Percentiles rank a stretch among this genome's conserved stretches.
Evolutionary conservation across 1,140 invertebrate species (phyloP).

Genomic region (Heliconius melpomene): DNA sequence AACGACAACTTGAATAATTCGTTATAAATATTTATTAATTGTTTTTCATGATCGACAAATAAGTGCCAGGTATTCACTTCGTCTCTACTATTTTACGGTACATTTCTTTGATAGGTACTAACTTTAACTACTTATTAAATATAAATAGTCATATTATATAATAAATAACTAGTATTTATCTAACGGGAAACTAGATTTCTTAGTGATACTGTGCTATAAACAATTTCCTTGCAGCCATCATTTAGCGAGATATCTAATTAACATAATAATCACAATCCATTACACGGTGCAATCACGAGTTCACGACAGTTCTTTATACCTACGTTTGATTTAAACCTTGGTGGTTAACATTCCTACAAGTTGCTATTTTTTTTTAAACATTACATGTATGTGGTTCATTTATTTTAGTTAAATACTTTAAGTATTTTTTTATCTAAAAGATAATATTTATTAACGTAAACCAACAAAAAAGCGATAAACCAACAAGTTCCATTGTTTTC

Average conservation of each 20-base stretch:
- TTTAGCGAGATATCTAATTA: constrained; percentile 18
- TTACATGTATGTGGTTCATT: not conserved
- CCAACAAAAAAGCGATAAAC: no score
- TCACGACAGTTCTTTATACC: not conserved
- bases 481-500: no score
- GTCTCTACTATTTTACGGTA: not conserved
- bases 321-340: not conserved
- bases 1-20: no score
- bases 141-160: not conserved
- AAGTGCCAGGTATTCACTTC: not conserved
- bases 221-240: constrained; percentile 5
- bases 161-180: not conserved
- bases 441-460: no score
- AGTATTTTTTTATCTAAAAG: no score
- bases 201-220: not conserved
- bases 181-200: not conserved
- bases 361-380: not conserved
- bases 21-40: no score
- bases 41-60: no score
- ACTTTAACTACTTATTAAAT: not conserved
- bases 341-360: not conserved
- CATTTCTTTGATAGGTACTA: not conserved
- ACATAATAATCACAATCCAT: constrained; percentile 15
- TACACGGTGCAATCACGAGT: constrained; percentile 6
- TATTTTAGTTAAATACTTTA: no score